Conservation (phyloP, 2,113 vertebrate genomes). For the Dermatemys mawii region DNA sequence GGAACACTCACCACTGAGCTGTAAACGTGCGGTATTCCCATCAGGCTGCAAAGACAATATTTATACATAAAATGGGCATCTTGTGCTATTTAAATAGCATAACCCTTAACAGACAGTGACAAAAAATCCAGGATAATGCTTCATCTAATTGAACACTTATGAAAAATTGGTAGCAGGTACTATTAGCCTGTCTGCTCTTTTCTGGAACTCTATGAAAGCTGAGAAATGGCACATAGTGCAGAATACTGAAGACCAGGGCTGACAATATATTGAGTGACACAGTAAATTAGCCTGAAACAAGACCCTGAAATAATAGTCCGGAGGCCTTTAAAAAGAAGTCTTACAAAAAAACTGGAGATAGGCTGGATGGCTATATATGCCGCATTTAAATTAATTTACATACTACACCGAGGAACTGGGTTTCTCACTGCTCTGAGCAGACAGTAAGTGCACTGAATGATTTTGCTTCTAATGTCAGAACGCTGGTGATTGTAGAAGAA, state of each 20-base stretch:
- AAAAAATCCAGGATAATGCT: constrained; percentile 1
- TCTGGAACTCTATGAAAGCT: neutral
- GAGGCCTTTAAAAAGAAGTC: neutral
- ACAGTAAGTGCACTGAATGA: constrained; percentile 12
- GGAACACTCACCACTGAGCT: constrained; percentile 32
- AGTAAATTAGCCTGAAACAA: neutral
- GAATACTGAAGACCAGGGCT: neutral
- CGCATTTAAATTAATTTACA: neutral
- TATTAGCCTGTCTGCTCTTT: neutral
- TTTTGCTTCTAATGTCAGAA: constrained; percentile 23
- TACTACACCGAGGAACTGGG: neutral
- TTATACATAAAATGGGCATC: neutral
- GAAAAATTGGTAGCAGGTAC: neutral
- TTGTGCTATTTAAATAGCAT: neutral
- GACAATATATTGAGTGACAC: neutral
- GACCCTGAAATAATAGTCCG: neutral
- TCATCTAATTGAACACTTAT: constrained; percentile 25
- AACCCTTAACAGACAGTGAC: neutral
- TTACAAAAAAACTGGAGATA: neutral
- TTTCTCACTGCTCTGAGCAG: constrained; percentile 17
- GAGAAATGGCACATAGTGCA: neutral
- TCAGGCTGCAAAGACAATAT: constrained; percentile 35
- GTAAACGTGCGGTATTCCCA: neutral
- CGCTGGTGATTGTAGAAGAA: constrained; percentile 15
- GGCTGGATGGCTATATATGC: neutral